These are phyloP conservation scores for Labeo rohita DNA, from an alignment of 2,113 vertebrate species.

Conservation along the genomic window DNA sequence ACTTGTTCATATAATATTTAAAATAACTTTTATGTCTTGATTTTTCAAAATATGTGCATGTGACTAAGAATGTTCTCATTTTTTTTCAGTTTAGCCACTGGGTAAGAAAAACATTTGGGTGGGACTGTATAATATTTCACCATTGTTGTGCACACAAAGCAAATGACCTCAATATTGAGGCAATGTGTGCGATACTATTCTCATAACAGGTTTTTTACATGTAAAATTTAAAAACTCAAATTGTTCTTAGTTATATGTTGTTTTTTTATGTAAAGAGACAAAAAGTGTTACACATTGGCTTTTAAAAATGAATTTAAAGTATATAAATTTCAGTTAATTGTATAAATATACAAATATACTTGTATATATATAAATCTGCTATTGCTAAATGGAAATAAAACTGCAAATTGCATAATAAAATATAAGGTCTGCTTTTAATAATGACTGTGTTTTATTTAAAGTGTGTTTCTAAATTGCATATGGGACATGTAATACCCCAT, in stretches of 20 bases:
- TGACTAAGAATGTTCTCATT: neutral
- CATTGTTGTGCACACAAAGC: slow-evolving; percentile 51
- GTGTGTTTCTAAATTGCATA: neutral
- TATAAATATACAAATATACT: neutral
- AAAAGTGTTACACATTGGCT: neutral
- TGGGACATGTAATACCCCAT: slow-evolving; percentile 38
- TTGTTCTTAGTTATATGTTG: neutral
- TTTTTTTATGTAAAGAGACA: neutral
- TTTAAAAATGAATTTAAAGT: neutral
- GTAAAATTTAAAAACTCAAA: neutral
- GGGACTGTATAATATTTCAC: slow-evolving; percentile 39
- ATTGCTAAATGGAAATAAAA: neutral
- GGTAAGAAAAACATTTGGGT: slow-evolving; percentile 30
- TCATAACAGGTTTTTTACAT: neutral
- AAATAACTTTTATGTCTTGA: neutral
- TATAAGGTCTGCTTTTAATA: neutral
- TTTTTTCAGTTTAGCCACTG: slow-evolving; percentile 5
- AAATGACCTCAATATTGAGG: slow-evolving; percentile 47
- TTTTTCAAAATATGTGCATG: neutral
- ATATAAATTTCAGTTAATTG: neutral
- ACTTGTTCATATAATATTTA: neutral
- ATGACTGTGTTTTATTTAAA: neutral
- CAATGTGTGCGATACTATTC: slow-evolving; percentile 3
- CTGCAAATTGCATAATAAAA: too few species aligned
- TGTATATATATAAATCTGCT: neutral